Conservation (phyloP, 2,888 invertebrate genomes). For the Mesorhabditis sp. region DNA sequence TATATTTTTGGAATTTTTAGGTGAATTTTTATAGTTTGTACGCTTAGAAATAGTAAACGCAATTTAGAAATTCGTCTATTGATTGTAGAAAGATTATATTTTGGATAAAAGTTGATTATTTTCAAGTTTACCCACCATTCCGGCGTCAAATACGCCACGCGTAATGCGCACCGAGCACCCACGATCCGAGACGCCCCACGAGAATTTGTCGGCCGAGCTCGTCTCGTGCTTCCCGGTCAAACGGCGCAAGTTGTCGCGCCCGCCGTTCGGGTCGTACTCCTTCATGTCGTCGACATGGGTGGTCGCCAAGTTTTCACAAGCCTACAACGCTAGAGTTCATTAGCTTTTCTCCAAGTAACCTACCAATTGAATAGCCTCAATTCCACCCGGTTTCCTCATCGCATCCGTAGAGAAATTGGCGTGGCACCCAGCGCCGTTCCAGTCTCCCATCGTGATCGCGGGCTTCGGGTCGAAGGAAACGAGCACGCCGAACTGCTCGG, state of each 20-base stretch:
- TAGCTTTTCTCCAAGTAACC: conserved; percentile 2
- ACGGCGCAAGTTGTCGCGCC: conserved; percentile 89
- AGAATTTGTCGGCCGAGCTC: conserved; percentile 90
- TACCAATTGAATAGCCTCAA: conserved; percentile 36
- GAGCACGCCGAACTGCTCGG: conserved; percentile 63
- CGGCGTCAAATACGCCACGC: conserved; percentile 47
- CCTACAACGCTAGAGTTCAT: neutral
- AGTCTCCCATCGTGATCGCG: conserved; percentile 64
- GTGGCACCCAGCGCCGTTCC: conserved; percentile 94
- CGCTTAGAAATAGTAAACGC: too few relatives aligned
- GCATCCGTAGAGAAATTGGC: conserved; percentile 87
- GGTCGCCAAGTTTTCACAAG: conserved; percentile 72
- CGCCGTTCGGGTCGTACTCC: conserved; percentile 71
- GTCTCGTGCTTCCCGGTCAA: conserved; percentile 92
- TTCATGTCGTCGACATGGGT: conserved; percentile 76
- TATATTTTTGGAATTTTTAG: too few relatives aligned
- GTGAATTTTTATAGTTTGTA: too few relatives aligned
- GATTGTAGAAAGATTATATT: neutral
- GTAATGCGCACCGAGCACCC: conserved; percentile 52
- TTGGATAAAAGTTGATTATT: neutral
- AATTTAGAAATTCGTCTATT: neutral
- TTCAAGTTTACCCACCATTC: conserved; percentile 3
- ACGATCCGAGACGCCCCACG: conserved; percentile 60
- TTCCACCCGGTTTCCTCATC: conserved; percentile 68
- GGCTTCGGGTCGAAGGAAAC: conserved; percentile 62